A percentile compares a stretch with the other conserved stretches of the same genome.
These are phyloP conservation scores for Peromyscus attwateri DNA, from an alignment of 2,797 vertebrate species.

Conservation along the genomic window DNA sequence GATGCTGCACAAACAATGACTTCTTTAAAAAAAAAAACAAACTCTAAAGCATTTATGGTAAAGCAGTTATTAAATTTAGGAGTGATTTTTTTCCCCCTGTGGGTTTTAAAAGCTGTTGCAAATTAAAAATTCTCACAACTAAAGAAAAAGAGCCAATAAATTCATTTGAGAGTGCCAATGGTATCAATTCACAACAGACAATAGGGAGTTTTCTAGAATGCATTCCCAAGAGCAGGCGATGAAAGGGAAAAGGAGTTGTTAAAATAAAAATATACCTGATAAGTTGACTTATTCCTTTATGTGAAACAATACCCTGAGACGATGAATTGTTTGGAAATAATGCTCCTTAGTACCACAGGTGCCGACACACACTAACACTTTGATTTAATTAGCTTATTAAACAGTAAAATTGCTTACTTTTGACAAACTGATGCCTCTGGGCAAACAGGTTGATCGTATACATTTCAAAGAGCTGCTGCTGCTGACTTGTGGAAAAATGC, in stretches of 20 bases:
- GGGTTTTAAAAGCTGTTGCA: not conserved
- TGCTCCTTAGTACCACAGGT: not conserved
- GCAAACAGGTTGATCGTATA: not conserved
- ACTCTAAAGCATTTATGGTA: not conserved
- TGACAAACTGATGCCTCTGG: slow-evolving; percentile 36
- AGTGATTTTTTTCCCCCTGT: too few species aligned
- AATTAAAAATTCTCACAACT: slow-evolving; percentile 6
- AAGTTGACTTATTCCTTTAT: not conserved
- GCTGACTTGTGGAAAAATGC: not conserved
- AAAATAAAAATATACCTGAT: slow-evolving; percentile 4
- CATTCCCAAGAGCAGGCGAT: not conserved
- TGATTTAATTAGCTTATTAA: not conserved
- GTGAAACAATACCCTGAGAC: not conserved
- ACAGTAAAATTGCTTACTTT: slow-evolving; percentile 24
- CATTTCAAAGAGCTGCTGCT: slow-evolving; percentile 12
- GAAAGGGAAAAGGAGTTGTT: not conserved
- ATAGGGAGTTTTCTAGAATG: slow-evolving; percentile 25
- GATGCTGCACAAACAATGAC: not conserved
- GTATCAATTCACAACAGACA: not conserved
- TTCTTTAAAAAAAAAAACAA: not conserved
- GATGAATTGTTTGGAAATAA: not conserved
- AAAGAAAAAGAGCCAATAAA: not conserved
- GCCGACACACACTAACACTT: not conserved
- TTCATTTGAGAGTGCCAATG: not conserved
- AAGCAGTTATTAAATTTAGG: not conserved